Base-by-base conservation (phyloP, 1,140 invertebrate species). In the Adelges cooleyi region DNA sequence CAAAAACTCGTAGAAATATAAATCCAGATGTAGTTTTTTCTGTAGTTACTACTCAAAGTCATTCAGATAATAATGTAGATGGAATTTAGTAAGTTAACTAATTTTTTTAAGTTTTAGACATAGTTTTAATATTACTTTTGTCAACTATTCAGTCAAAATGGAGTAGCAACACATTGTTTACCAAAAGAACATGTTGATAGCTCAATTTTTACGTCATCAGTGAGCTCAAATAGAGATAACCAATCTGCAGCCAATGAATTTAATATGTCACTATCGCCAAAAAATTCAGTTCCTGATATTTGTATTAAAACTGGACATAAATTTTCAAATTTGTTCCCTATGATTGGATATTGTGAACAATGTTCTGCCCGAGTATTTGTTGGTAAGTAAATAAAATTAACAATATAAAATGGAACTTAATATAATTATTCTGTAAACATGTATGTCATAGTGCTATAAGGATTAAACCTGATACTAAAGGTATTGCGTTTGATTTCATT, bases 11-110 rank as follows among this genome's bases (percentile, higher is more conserved):
- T 20, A 22, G 42, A 9, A 62, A 48, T 62, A 29, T 62, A 62
- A 62, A 46, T 46, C 42, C 56, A 20, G 56, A 62, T 62, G 56
- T 62, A 62, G 56, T 62, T 22, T 62, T 62, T 48, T 62, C 56
- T 48, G 51, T 53, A 17, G 49, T 51, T 9, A 51, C 49, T 38
- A 20, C 51, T 25, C 51, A 53, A 36, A 33, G 6, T 53, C 18
- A 38, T 22, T 18, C 25, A 11, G 29, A 53, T 38, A 38, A 38
- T 53, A n/a, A 53, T 13, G 29, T 38, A 13, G 51, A 53, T 53
- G 51, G 33, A 22, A 36, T 53, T 38, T 38, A 38, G 51, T 53
- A 15, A 53, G 29, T 53, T 1, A 1, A 29, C 4, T 33, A n/a
- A 10, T 1, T 18, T 33, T 27, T 33, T 51, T 3, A 33, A 51